These are phyloP conservation scores for Drosophila busckii DNA, from an alignment of 1,140 invertebrate species.

Conservation along the genomic window DNA sequence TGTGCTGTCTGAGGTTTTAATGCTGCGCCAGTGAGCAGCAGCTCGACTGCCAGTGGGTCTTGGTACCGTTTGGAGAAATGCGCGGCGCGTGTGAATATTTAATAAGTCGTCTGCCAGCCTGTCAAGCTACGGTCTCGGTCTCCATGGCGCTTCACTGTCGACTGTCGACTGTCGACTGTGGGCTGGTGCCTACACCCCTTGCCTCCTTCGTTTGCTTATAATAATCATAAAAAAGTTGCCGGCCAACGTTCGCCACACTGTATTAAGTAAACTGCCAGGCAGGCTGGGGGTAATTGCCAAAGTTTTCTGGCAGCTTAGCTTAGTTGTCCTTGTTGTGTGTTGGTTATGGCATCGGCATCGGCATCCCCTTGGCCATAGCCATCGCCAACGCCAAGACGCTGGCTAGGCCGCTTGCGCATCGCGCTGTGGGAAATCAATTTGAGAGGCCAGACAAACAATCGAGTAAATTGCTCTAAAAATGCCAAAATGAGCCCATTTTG, in stretches of 20 bases:
- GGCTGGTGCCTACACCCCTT: not conserved
- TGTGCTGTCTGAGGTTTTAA: slow-evolving; percentile 21
- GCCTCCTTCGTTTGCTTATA: slow-evolving; percentile 55
- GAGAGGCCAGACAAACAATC: slow-evolving; percentile 53
- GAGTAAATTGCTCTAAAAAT: slow-evolving; percentile 48
- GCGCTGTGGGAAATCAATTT: slow-evolving; percentile 74
- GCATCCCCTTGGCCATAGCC: too few relatives aligned
- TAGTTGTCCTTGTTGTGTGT: slow-evolving; percentile 26
- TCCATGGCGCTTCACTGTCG: slow-evolving; percentile 9
- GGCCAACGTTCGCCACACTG: slow-evolving; percentile 49
- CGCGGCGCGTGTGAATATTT: slow-evolving; percentile 77
- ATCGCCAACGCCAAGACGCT: too few relatives aligned
- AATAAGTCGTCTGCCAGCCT: slow-evolving; percentile 59
- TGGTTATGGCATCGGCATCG: slow-evolving; percentile 20
- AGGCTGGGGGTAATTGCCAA: slow-evolving; percentile 64
- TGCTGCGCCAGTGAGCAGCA: too few relatives aligned
- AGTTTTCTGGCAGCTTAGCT: slow-evolving; percentile 63
- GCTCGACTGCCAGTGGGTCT: slow-evolving; percentile 27
- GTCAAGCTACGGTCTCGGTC: slow-evolving; percentile 2
- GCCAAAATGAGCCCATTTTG: slow-evolving; percentile 21
- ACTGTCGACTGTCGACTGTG: not conserved
- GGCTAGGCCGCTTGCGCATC: too few relatives aligned
- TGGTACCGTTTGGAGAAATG: slow-evolving; percentile 72
- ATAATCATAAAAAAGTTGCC: slow-evolving; percentile 73
- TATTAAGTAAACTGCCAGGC: slow-evolving; percentile 65